These are phyloP conservation scores for Spondyliosoma cantharus DNA, from an alignment of 2,797 vertebrate genomes.

Conservation along the genomic window DNA sequence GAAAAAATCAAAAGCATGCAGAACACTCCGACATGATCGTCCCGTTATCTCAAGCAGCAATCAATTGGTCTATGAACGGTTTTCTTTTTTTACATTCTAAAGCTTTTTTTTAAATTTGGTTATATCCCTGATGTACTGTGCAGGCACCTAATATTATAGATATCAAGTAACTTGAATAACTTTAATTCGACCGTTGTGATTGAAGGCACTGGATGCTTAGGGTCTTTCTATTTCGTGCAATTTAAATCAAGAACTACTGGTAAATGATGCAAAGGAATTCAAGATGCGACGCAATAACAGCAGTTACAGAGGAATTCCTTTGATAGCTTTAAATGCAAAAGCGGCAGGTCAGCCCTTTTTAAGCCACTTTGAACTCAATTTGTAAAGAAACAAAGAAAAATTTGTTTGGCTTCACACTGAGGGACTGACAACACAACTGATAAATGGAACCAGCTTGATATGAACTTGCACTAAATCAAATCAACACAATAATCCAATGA, in stretches of 20 bases:
- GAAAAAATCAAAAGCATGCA: background rate
- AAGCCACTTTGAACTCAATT: background rate
- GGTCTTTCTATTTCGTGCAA: slow-evolving; percentile 2
- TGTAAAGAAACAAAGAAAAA: background rate
- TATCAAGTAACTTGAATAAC: background rate
- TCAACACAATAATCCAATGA: background rate
- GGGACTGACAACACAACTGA: background rate
- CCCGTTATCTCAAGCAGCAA: background rate
- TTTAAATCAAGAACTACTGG: background rate
- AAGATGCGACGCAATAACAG: background rate
- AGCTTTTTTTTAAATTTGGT: too few species aligned
- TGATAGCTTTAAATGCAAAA: background rate
- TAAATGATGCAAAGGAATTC: slow-evolving; percentile 4
- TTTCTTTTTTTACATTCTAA: too few species aligned
- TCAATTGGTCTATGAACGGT: too few species aligned
- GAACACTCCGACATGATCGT: too few species aligned
- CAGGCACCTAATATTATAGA: background rate
- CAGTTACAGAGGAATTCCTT: background rate
- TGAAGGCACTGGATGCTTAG: background rate
- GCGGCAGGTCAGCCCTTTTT: background rate
- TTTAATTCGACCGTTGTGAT: background rate
- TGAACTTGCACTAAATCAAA: background rate
- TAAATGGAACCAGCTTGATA: too few species aligned
- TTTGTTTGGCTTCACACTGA: background rate
- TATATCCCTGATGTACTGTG: background rate